phyloP scores from a whole-genome alignment of 2,888 invertebrate species.

The Melikaiella ostensackeni region DNA sequence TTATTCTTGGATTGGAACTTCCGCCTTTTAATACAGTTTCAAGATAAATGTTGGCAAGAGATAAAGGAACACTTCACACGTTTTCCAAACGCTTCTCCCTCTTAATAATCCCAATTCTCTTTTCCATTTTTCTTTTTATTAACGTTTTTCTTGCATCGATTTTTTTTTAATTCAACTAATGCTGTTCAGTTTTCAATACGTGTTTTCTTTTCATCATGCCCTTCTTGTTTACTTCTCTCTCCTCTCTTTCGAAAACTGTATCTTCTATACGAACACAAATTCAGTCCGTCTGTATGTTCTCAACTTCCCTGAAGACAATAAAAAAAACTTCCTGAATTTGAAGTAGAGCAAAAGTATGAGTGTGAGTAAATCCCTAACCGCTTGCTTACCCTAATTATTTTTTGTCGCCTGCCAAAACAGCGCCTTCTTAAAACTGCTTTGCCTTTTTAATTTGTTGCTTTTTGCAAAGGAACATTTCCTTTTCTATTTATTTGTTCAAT shows the following conservation, averaged over 20 bases:
- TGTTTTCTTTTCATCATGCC: neutral
- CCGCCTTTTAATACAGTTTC: constrained; percentile 14
- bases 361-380: constrained; percentile 26
- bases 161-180: neutral
- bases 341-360: constrained; percentile 40
- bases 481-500: neutral
- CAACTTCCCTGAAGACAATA: constrained; percentile 13
- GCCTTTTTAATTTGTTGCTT: constrained; percentile 5
- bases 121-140: neutral
- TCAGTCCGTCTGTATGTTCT: constrained; percentile 47
- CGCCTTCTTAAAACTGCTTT: constrained; percentile 25
- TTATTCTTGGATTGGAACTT: constrained; percentile 21
- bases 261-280: constrained; percentile 25
- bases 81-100: constrained; percentile 18
- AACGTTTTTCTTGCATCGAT: neutral
- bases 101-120: neutral
- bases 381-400: constrained; percentile 10
- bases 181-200: neutral
- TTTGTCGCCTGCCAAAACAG: constrained; percentile 23
- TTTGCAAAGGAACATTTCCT: neutral
- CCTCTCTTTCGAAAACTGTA: neutral
- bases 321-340: constrained; percentile 13
- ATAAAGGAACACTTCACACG: constrained; percentile 28
- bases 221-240: neutral
- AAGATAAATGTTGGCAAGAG: constrained; percentile 18